Base-by-base conservation (phyloP, 2,888 invertebrate species). In the Hydropsyche betteni region DNA sequence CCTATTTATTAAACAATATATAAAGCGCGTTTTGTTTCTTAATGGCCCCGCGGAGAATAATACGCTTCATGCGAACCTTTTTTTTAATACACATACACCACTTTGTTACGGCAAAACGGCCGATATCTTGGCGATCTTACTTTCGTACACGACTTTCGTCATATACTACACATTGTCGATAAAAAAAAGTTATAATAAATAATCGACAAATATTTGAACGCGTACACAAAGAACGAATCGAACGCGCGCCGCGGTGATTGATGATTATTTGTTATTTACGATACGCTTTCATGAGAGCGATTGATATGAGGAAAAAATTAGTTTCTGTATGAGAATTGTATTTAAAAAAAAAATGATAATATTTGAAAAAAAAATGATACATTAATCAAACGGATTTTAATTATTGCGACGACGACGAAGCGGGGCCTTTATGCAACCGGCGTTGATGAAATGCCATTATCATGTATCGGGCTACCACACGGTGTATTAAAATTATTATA, bases 231-330 rank as follows among this genome's bases (percentile, higher is more conserved):
- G 64, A 64, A 36, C 64, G 33, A 64, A 64, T 64, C 72, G 12
- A 72, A 36, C 5, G 70, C 38, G 69, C 24, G 34, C 51, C 4
- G 14, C 34, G 36, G 10, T 72, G 72, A 72, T 72, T 72, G 55
- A 72, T 72, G 72, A 61, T 61, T 71, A 71, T 71, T 71, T 71
- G 71, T 44, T 38, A 72, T 72, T 44, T 72, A 44, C 38, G 36
- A 72, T 55, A 61, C 55, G 51, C 64, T 70, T 69, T 70, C 33
- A 53, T 70, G 51, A 5, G 12, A 34, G n/a, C 58, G 72, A 72
- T 72, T 72, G 58, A 58, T 72, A 72, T 58, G 38, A 34, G 34
- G 7, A 16, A 24, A 38, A 53, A 72, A 72, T 72, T 61, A 50
- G 72, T 58, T 61, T 14, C 64, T 34, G 24, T 64, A 64, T 44